A percentile compares a stretch with the other conserved stretches of the same genome.
Evolutionary conservation across 2,888 invertebrate genomes (phyloP).

Genomic region (Noctuana brunneofusca): DNA sequence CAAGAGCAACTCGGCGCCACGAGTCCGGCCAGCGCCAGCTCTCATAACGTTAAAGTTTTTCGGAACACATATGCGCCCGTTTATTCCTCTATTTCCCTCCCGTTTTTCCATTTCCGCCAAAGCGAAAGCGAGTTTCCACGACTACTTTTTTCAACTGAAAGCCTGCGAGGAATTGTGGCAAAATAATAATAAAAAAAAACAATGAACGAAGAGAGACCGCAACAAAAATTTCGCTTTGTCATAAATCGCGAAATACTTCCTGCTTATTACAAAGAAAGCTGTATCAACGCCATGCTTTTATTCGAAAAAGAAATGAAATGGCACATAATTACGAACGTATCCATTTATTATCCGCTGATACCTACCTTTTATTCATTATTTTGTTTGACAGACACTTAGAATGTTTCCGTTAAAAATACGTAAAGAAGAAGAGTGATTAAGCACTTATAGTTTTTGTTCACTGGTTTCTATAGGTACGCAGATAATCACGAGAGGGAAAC

Average conservation of each 20-base stretch:
- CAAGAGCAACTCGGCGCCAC: slow-evolving; percentile 25
- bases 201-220: slow-evolving; percentile 75
- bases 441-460: too few relatives aligned
- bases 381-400: neutral
- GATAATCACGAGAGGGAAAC: neutral
- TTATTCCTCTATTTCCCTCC: slow-evolving; percentile 65
- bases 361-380: neutral
- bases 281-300: slow-evolving; percentile 66
- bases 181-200: slow-evolving; percentile 71
- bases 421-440: neutral
- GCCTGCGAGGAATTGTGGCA: slow-evolving; percentile 74
- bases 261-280: slow-evolving; percentile 76
- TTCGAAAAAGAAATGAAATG: slow-evolving; percentile 55
- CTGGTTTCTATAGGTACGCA: neutral
- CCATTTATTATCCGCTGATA: neutral
- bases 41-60: slow-evolving; percentile 62
- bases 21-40: slow-evolving; percentile 25
- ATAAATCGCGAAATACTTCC: slow-evolving; percentile 80
- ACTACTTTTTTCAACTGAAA: slow-evolving; percentile 71
- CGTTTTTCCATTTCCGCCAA: slow-evolving; percentile 75
- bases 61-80: slow-evolving; percentile 68
- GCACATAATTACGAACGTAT: slow-evolving; percentile 43
- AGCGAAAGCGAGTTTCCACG: slow-evolving; percentile 77
- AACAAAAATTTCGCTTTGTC: slow-evolving; percentile 79
- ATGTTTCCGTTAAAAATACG: neutral